Base-by-base conservation (phyloP, 2,797 vertebrate species). In the Chanos chanos region DNA sequence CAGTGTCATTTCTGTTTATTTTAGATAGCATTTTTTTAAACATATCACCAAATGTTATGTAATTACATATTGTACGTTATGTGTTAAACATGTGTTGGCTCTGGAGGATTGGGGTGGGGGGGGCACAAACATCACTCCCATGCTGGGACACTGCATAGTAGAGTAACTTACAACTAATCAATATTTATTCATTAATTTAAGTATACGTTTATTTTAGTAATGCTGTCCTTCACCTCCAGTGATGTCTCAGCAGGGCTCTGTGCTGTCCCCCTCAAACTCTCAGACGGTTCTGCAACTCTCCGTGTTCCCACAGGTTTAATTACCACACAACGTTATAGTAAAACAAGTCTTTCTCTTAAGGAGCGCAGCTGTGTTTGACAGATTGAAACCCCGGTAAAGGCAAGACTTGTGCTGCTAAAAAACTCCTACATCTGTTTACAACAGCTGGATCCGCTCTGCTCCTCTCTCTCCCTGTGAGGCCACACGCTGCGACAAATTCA, bases 291-390 rank as follows among this genome's bases (percentile, higher is more conserved):
- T 5, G 24, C 16, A 56, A 59, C 66, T 40, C 28, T 48, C 43
- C 21, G 12, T 60, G 45, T 72, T 75, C 70, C 73, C 73, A 72
- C 60, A 70, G 70, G 70, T 75, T 75, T 72, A 72, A 75, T 75
- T 75, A 72, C 69, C 45, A 72, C 64, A 67, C 71, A 70, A 64
- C 63, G 61, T 75, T 70, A 61, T 64, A 67, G 59, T 64, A 77
- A 71, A 57, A 36, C 43, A 61, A 77, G 69, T 72, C 61, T 28
- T 22, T 53, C 27, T 36, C 58, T 72, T 52, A 64, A 64, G 57
- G 25, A 63, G 51, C 33, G 24, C 75, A 75, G 73, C 69, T 78
- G 73, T 73, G 75, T 45, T 16, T 48, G 48, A 70, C 68, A 71
- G 61, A 73, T 62, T 73, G 70, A 68, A 50, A 24, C 40, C 61